phyloP scores from a whole-genome alignment of 2,888 invertebrate species.

The Steromphala cineraria region DNA sequence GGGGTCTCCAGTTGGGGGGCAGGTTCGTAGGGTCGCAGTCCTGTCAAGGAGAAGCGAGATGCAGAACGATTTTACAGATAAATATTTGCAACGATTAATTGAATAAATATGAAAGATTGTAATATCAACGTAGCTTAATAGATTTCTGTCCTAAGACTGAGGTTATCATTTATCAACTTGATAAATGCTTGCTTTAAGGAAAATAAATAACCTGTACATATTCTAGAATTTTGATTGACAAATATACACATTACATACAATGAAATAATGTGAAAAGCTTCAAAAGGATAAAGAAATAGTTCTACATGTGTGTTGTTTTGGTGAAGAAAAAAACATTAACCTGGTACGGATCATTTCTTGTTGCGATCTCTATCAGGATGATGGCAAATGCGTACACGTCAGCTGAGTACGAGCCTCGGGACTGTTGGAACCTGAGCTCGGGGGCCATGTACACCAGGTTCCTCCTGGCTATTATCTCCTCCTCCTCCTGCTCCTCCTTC shows the following conservation, averaged over 20 bases:
- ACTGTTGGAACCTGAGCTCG: constrained; percentile 44
- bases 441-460: constrained; percentile 59
- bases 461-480: not conserved
- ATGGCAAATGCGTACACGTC: constrained; percentile 68
- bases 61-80: not conserved
- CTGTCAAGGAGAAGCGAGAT: constrained; percentile 32
- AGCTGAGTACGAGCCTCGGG: not conserved
- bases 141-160: too few relatives aligned
- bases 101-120: too few relatives aligned
- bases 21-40: constrained; percentile 55
- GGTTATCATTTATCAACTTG: too few relatives aligned
- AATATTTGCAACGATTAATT: too few relatives aligned
- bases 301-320: too few relatives aligned
- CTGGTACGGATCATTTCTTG: constrained; percentile 64
- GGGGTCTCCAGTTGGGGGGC: constrained; percentile 54
- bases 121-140: too few relatives aligned
- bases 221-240: too few relatives aligned
- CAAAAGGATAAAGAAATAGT: too few relatives aligned
- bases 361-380: constrained; percentile 68
- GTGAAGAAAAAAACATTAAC: constrained; percentile 37
- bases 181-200: too few relatives aligned
- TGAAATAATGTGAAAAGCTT: too few relatives aligned
- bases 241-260: not conserved
- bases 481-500: constrained; percentile 9
- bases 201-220: too few relatives aligned